These are phyloP conservation scores for Rugalucina vietnamica DNA, from an alignment of 2,888 invertebrate species.

Conservation along the genomic window DNA sequence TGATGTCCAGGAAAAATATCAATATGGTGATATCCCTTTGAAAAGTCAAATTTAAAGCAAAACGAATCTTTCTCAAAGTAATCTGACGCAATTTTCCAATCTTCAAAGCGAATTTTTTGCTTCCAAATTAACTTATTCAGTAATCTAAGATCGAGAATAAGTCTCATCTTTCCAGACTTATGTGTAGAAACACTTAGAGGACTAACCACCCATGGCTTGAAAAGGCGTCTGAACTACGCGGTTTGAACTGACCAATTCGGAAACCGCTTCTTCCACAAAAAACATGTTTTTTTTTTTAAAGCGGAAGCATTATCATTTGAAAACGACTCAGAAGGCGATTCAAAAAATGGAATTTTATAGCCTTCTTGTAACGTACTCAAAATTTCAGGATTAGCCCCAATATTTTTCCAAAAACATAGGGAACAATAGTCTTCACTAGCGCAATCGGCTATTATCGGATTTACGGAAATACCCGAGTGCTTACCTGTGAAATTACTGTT, in stretches of 20 bases:
- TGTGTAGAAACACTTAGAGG: neutral
- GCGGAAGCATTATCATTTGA: slow-evolving; percentile 8
- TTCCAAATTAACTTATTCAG: slow-evolving; percentile 36
- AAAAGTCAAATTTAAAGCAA: slow-evolving; percentile 42
- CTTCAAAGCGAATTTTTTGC: slow-evolving; percentile 46
- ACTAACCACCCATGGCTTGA: slow-evolving; percentile 13
- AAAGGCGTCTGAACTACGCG: neutral
- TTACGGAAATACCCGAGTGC: no score
- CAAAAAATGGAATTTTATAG: slow-evolving; percentile 5
- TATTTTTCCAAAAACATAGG: neutral
- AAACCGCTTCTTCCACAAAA: neutral
- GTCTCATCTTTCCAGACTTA: slow-evolving; percentile 1
- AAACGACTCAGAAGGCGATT: neutral
- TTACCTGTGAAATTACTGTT: no score
- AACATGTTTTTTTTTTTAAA: neutral
- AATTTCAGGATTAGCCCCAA: neutral
- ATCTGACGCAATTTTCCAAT: slow-evolving; percentile 45
- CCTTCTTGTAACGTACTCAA: neutral
- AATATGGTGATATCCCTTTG: slow-evolving; percentile 39
- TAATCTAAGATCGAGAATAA: slow-evolving; percentile 12
- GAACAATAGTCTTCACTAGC: no score
- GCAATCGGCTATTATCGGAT: no score
- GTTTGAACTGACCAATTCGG: neutral
- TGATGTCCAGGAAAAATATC: slow-evolving; percentile 18
- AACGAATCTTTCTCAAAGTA: slow-evolving; percentile 40